A percentile compares a stretch with the other conserved stretches of the same genome.
phyloP scores from a whole-genome alignment of 1,140 invertebrate species.

The Eupeodes corollae region DNA sequence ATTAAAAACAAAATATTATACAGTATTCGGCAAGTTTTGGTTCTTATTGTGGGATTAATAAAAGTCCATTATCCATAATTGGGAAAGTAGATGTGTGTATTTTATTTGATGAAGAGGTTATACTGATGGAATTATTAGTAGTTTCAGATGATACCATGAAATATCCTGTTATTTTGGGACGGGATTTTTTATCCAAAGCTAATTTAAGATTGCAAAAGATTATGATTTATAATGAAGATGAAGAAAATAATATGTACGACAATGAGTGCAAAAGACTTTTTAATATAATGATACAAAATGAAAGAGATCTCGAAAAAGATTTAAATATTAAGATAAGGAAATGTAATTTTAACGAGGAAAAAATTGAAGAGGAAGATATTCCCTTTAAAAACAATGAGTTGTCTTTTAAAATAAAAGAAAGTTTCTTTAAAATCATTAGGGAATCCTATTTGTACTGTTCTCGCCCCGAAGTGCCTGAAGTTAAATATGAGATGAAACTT shows the following conservation, averaged over 20 bases:
- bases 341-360: background rate
- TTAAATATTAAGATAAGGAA: background rate
- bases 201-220: background rate
- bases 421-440: background rate
- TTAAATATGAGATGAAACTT: slow-evolving; percentile 5
- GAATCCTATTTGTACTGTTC: background rate
- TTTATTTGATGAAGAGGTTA: background rate
- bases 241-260: background rate
- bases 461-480: background rate
- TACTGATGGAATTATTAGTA: slow-evolving; percentile 7
- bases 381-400: background rate
- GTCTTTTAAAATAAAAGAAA: background rate
- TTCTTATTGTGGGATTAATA: slow-evolving; percentile 4
- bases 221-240: background rate
- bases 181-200: too few species aligned
- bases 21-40: background rate
- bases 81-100: background rate
- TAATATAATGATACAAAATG: background rate
- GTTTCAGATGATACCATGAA: slow-evolving; percentile 9
- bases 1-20: background rate
- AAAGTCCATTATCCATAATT: background rate
- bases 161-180: slow-evolving; percentile 3
- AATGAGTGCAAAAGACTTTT: too few species aligned
- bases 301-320: background rate
- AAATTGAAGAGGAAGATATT: background rate